phyloP scores from a whole-genome alignment of 2,113 vertebrate species.

The Murina feae region DNA sequence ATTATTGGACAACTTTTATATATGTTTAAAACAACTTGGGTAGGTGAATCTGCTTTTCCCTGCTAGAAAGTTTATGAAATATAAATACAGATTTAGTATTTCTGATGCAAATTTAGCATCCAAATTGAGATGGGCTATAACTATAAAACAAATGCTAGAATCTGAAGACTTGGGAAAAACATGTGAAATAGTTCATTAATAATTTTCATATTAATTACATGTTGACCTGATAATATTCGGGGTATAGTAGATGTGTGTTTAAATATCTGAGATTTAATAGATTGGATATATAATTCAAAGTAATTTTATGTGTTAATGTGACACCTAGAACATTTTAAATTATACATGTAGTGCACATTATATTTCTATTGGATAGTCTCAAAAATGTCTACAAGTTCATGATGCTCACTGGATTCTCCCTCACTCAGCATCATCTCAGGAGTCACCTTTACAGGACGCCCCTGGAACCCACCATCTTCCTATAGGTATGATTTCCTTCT shows the following conservation, averaged over 20 bases:
- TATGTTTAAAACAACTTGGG: not conserved
- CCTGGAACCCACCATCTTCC: not conserved
- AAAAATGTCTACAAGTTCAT: not conserved
- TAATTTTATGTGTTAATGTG: not conserved
- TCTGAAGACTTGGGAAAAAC: not conserved
- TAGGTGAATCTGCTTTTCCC: not conserved
- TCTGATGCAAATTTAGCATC: not conserved
- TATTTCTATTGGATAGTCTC: not conserved
- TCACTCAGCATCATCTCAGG: not conserved
- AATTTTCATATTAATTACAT: not conserved
- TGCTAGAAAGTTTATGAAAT: constrained; percentile 2
- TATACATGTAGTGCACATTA: not conserved
- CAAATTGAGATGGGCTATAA: not conserved
- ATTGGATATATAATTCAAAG: not conserved
- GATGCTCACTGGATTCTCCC: not conserved
- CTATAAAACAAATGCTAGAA: not conserved
- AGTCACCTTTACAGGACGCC: not conserved
- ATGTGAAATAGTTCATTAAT: not conserved
- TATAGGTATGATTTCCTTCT: not conserved
- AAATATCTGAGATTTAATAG: not conserved
- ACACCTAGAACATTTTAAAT: not conserved
- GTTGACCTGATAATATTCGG: not conserved
- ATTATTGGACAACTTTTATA: not conserved
- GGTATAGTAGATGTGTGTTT: not conserved
- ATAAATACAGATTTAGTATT: not conserved